These are phyloP conservation scores for Drosophila koepferae DNA, from an alignment of 2,888 invertebrate genomes.

Conservation along the genomic window DNA sequence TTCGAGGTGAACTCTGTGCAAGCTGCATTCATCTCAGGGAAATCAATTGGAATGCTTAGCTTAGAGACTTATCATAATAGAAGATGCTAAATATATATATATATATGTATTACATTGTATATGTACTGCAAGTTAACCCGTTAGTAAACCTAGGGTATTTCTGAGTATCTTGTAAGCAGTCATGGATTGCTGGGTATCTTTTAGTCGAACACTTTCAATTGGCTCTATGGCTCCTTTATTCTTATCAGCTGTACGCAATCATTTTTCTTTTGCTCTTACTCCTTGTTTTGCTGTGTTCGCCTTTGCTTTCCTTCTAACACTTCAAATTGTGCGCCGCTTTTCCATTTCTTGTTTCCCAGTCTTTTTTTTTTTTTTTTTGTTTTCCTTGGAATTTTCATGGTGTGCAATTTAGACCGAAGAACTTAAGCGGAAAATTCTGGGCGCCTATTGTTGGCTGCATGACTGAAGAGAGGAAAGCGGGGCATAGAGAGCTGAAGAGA, in stretches of 20 bases:
- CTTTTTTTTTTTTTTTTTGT: conserved; percentile 17
- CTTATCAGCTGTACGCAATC: conserved; percentile 50
- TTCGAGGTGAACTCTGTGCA: too few relatives aligned
- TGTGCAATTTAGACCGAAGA: conserved; percentile 39
- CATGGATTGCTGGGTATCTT: conserved; percentile 3
- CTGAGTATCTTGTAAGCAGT: not conserved
- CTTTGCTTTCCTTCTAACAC: not conserved
- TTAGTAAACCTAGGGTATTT: not conserved
- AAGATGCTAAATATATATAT: too few relatives aligned
- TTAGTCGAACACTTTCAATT: not conserved
- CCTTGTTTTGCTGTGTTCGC: conserved; percentile 26
- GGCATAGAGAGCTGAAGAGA: not conserved
- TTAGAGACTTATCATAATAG: too few relatives aligned
- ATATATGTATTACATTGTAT: too few relatives aligned
- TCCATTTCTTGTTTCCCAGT: conserved; percentile 41
- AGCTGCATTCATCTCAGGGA: too few relatives aligned
- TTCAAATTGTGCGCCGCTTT: conserved; percentile 36
- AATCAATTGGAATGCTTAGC: too few relatives aligned
- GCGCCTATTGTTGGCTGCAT: conserved; percentile 40
- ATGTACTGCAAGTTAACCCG: not conserved
- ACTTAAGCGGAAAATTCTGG: conserved; percentile 59
- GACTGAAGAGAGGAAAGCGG: not conserved
- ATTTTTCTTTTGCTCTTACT: conserved; percentile 27
- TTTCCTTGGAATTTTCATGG: conserved; percentile 53
- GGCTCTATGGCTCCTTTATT: conserved; percentile 2